Conservation (phyloP, 2,797 vertebrate species). For the Liasis olivaceus region DNA sequence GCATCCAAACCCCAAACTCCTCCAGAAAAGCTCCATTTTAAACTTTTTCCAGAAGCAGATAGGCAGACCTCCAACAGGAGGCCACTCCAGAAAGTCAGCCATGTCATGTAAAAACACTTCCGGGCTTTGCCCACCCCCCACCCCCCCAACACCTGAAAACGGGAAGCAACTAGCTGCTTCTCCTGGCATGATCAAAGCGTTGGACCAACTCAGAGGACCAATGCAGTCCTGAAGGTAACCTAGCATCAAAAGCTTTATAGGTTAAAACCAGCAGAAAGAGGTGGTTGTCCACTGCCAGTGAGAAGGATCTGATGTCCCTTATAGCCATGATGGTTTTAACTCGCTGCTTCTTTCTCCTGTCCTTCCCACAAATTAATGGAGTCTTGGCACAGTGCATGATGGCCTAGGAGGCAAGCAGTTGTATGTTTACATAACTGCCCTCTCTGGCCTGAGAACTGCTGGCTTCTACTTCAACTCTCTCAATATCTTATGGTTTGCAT, state of each 20-base stretch:
- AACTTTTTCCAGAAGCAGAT: background rate
- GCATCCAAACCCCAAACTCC: background rate
- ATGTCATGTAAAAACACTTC: background rate
- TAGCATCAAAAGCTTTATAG: background rate
- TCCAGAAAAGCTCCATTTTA: background rate
- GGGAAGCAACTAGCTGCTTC: background rate
- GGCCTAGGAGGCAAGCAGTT: background rate
- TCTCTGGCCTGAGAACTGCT: background rate
- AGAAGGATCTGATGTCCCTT: background rate
- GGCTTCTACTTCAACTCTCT: background rate
- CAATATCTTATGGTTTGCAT: background rate
- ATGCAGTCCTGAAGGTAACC: background rate
- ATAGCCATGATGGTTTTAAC: background rate
- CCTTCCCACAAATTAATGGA: background rate
- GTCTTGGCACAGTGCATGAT: background rate
- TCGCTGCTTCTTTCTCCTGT: background rate
- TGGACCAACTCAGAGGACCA: background rate
- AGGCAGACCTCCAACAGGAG: background rate
- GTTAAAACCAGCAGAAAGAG: background rate
- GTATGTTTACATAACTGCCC: background rate
- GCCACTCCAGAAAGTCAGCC: background rate
- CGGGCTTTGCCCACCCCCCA: background rate
- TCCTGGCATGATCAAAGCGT: background rate
- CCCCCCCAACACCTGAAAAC: background rate
- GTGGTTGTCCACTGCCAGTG: background rate